These are phyloP conservation scores for Haemorhous mexicanus DNA, from an alignment of 2,113 vertebrate species.

Conservation along the genomic window DNA sequence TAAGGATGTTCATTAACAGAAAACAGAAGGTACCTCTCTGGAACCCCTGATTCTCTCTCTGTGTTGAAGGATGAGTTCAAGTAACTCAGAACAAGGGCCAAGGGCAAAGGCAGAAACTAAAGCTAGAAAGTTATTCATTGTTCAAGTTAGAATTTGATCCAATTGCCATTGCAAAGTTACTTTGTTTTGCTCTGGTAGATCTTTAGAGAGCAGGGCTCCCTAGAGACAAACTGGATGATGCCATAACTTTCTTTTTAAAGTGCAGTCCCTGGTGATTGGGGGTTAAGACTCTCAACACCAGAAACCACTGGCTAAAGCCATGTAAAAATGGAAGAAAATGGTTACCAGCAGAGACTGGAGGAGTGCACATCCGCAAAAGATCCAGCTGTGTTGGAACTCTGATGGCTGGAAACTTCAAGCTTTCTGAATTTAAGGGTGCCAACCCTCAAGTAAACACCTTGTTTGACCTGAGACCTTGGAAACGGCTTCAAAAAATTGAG, in stretches of 20 bases:
- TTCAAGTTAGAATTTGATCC: neutral
- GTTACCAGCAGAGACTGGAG: neutral
- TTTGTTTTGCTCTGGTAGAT: neutral
- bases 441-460: neutral
- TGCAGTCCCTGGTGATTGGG: neutral
- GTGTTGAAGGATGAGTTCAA: neutral
- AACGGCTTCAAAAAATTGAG: neutral
- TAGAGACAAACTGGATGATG: neutral
- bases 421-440: neutral
- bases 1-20: neutral
- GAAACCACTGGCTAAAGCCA: neutral
- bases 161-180: neutral
- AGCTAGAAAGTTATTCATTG: neutral
- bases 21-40: neutral
- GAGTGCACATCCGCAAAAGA: neutral
- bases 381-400: neutral
- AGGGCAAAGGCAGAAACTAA: neutral
- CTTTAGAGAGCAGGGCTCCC: neutral
- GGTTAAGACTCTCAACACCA: neutral
- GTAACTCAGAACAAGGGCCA: neutral
- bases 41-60: neutral
- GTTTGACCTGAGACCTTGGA: neutral
- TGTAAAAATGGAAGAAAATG: neutral
- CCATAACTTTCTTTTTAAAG: neutral
- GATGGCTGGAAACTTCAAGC: neutral